A percentile compares a stretch with the other conserved stretches of the same genome.
phyloP scores from a whole-genome alignment of 2,888 invertebrate species.

The Tetragonula carbonaria region DNA sequence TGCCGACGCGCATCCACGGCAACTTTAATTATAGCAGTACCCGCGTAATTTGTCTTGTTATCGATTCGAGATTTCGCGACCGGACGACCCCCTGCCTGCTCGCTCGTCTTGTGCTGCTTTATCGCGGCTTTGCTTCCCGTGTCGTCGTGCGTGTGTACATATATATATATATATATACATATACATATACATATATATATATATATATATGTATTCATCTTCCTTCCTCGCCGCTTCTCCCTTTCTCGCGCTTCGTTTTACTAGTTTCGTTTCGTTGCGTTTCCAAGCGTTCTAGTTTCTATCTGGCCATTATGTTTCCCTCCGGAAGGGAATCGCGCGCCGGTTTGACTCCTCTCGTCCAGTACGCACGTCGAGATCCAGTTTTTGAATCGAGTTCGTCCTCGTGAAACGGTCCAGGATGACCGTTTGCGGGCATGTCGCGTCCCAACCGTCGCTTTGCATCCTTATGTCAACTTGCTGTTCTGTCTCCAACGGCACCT shows the following conservation, averaged over 20 bases:
- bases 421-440: slow-evolving; percentile 71
- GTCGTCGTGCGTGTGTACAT: background rate
- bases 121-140: slow-evolving; percentile 15
- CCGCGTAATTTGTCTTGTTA: slow-evolving; percentile 61
- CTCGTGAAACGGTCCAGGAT: slow-evolving; percentile 80
- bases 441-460: slow-evolving; percentile 71
- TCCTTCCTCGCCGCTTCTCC: background rate
- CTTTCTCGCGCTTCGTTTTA: background rate
- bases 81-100: background rate
- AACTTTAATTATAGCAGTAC: slow-evolving; percentile 55
- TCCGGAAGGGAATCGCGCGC: slow-evolving; percentile 21
- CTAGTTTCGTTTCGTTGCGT: background rate
- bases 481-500: slow-evolving; percentile 68
- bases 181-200: too few relatives aligned
- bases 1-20: slow-evolving; percentile 22
- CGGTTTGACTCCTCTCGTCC: slow-evolving; percentile 29
- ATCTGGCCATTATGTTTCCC: slow-evolving; percentile 23
- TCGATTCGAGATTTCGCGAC: slow-evolving; percentile 53
- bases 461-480: slow-evolving; percentile 61
- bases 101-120: background rate
- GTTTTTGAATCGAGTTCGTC: slow-evolving; percentile 82
- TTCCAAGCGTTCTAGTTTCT: slow-evolving; percentile 7
- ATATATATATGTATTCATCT: too few relatives aligned
- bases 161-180: too few relatives aligned
- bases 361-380: slow-evolving; percentile 78